phyloP scores from a whole-genome alignment of 1,140 invertebrate genomes.

The Plutomurus gul region DNA sequence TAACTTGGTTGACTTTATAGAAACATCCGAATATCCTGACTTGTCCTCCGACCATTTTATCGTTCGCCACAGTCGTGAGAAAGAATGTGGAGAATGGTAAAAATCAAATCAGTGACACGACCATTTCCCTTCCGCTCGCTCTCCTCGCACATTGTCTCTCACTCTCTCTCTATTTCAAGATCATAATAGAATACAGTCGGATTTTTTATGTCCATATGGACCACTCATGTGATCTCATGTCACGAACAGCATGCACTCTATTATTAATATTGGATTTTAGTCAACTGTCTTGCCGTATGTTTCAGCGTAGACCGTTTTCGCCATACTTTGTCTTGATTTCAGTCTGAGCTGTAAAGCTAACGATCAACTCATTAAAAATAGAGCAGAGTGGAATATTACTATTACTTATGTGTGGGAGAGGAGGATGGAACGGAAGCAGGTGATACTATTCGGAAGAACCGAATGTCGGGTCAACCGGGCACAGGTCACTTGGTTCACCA shows the following conservation, averaged over 20 bases:
- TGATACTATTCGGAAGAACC: conserved; percentile 36
- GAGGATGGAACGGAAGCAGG: conserved; percentile 36
- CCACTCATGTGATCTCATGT: not conserved
- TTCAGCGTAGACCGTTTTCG: not conserved
- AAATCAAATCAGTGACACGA: conserved; percentile 23
- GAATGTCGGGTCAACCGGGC: conserved; percentile 41
- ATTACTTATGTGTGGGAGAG: not conserved
- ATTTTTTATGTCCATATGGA: not conserved
- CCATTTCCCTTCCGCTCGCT: not conserved
- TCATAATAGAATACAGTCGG: too few relatives aligned
- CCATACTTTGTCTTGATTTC: not conserved
- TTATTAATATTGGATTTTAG: too few relatives aligned
- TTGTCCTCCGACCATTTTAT: not conserved
- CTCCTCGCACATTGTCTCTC: not conserved
- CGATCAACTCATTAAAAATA: not conserved
- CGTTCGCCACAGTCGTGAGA: conserved; percentile 32
- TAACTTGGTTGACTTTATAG: not conserved
- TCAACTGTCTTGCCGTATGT: too few relatives aligned
- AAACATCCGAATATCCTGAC: conserved; percentile 12
- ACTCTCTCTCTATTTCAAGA: not conserved
- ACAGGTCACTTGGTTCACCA: conserved; percentile 33
- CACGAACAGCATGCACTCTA: not conserved
- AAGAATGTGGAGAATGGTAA: conserved; percentile 38
- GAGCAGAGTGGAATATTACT: too few relatives aligned
- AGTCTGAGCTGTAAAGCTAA: not conserved